A percentile compares a stretch with the other conserved stretches of the same genome.
phyloP scores from a whole-genome alignment of 1,140 invertebrate genomes.

The Saccostrea cuccullata region DNA sequence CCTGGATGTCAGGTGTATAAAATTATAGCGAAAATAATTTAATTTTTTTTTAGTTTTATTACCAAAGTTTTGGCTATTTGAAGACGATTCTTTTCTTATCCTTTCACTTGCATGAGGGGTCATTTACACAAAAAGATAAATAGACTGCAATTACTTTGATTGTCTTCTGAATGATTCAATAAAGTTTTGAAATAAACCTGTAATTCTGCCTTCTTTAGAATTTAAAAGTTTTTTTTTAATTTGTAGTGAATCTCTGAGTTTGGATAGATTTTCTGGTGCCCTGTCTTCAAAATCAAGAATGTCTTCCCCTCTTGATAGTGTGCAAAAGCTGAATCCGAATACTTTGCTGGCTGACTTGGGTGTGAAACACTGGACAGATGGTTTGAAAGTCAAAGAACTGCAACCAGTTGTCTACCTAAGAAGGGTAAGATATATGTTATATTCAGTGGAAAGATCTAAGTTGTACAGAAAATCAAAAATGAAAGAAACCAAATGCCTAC shows the following conservation, averaged over 20 bases:
- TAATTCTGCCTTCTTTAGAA: neutral
- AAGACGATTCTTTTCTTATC: neutral
- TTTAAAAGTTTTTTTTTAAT: neutral
- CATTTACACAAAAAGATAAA: too few species aligned
- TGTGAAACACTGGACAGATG: conserved; percentile 31
- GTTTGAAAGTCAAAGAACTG: neutral
- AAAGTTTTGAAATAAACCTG: neutral
- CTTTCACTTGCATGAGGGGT: too few species aligned
- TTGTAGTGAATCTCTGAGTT: neutral
- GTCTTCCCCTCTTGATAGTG: neutral
- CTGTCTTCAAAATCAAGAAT: neutral
- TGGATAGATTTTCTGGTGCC: conserved; percentile 11
- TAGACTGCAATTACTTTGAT: neutral
- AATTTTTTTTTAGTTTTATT: neutral
- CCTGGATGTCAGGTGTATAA: neutral
- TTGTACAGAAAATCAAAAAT: neutral
- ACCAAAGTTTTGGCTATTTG: neutral
- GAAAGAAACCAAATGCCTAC: neutral
- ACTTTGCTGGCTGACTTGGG: neutral
- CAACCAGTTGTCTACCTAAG: conserved; percentile 18
- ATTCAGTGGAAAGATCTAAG: neutral
- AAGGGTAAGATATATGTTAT: neutral
- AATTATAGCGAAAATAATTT: neutral
- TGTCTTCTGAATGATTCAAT: neutral
- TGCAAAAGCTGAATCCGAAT: neutral